A percentile compares a stretch with the other conserved stretches of the same genome.
Evolutionary conservation across 2,888 invertebrate genomes (phyloP).

Genomic region (Phengaris arion): DNA sequence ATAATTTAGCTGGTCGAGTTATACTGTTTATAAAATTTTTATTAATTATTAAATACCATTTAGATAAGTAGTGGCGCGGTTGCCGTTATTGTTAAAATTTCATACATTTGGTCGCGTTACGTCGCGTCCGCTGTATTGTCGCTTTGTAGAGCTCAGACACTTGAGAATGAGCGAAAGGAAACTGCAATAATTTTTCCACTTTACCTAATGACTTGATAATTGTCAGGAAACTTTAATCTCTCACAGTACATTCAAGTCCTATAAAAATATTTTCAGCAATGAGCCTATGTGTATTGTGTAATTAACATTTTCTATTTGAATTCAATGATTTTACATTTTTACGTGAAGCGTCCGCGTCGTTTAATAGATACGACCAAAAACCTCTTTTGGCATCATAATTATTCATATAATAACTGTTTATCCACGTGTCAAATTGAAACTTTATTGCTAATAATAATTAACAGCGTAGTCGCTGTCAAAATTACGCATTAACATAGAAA

Average conservation of each 20-base stretch:
- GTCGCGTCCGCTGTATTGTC: neutral
- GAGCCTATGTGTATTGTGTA: neutral
- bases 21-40: no score
- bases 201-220: conserved; percentile 31
- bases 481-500: neutral
- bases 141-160: neutral
- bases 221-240: conserved; percentile 34
- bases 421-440: neutral
- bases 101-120: no score
- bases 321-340: neutral
- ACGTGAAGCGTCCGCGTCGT: no score
- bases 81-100: no score
- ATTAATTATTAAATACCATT: no score
- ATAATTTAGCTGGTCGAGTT: no score
- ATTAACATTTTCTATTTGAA: neutral
- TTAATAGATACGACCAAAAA: neutral
- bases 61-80: no score
- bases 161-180: conserved; percentile 41
- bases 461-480: neutral
- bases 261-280: neutral
- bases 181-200: conserved; percentile 38
- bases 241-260: neutral
- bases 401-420: neutral
- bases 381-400: neutral
- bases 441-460: neutral